These are phyloP conservation scores for Chromobotia macracanthus DNA, from an alignment of 2,797 vertebrate species.

Conservation along the genomic window DNA sequence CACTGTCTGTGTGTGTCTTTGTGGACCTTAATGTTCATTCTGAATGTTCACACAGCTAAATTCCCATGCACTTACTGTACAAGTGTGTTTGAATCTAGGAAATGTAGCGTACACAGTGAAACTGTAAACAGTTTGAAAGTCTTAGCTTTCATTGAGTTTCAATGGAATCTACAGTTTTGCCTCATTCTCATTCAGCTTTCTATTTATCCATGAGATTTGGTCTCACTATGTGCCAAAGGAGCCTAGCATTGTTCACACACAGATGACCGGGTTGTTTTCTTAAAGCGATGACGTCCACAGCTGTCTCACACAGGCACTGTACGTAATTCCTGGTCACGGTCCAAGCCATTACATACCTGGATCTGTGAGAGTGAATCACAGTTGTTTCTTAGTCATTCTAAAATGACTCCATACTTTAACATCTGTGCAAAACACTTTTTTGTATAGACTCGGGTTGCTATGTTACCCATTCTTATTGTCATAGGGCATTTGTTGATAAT, in stretches of 20 bases:
- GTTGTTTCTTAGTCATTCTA: not conserved
- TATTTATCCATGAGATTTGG: conserved; percentile 18
- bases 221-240: not conserved
- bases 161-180: conserved; percentile 18
- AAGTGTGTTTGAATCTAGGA: conserved; percentile 15
- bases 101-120: conserved; percentile 4
- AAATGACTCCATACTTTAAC: not conserved
- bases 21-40: not conserved
- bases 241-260: conserved; percentile 21
- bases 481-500: not conserved
- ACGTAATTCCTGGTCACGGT: conserved; percentile 23
- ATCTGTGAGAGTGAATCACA: not conserved
- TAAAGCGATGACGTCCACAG: not conserved
- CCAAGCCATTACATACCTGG: conserved; percentile 35
- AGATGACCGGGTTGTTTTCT: not conserved
- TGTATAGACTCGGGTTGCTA: not conserved
- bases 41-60: not conserved
- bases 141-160: conserved; percentile 7
- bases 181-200: not conserved
- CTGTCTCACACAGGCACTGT: conserved; percentile 5
- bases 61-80: not conserved
- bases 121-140: conserved; percentile 20
- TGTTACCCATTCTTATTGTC: not conserved
- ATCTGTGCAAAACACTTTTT: not conserved
- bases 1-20: not conserved